Percentiles rank a stretch among this genome's conserved stretches.
Conservation (phyloP, 2,888 invertebrate species). For the Marasmarcha lunaedactyla region DNA sequence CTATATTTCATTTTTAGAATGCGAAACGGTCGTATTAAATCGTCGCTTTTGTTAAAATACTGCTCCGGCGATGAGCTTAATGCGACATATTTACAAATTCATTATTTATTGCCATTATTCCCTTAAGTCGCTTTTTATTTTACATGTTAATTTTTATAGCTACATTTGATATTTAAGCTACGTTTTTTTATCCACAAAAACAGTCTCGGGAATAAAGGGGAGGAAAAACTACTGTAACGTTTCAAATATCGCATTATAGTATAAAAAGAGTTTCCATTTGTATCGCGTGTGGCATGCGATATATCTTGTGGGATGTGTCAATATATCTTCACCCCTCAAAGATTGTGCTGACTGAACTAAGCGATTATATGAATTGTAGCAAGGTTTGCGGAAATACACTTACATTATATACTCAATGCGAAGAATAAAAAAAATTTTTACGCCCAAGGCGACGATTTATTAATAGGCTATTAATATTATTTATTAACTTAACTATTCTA, state of each 20-base stretch:
- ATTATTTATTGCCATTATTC: conserved; percentile 9
- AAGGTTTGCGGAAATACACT: too few relatives aligned
- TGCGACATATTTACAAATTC: conserved; percentile 21
- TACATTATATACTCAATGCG: too few relatives aligned
- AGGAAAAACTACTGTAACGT: too few relatives aligned
- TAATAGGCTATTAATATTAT: too few relatives aligned
- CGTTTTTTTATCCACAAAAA: too few relatives aligned
- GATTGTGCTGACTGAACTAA: conserved; percentile 35
- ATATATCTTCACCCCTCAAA: conserved; percentile 57
- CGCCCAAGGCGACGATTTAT: too few relatives aligned
- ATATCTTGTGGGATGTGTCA: conserved; percentile 43
- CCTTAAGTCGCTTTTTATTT: not conserved
- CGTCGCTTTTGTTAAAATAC: conserved; percentile 44
- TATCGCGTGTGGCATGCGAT: conserved; percentile 34
- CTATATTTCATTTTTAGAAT: conserved; percentile 62
- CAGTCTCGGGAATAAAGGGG: not conserved
- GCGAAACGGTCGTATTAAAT: conserved; percentile 47
- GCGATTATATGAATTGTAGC: conserved; percentile 11
- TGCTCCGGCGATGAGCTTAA: conserved; percentile 40
- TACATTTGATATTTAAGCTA: too few relatives aligned
- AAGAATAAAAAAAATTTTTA: too few relatives aligned
- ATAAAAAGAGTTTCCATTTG: conserved; percentile 16
- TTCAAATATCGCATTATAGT: too few relatives aligned
- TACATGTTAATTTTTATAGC: too few relatives aligned
- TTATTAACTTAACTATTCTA: too few relatives aligned